Percentiles rank a stretch among this genome's conserved stretches.
Evolutionary conservation across 1,140 invertebrate genomes (phyloP).

Genomic region (Wiebesia pumilae): DNA sequence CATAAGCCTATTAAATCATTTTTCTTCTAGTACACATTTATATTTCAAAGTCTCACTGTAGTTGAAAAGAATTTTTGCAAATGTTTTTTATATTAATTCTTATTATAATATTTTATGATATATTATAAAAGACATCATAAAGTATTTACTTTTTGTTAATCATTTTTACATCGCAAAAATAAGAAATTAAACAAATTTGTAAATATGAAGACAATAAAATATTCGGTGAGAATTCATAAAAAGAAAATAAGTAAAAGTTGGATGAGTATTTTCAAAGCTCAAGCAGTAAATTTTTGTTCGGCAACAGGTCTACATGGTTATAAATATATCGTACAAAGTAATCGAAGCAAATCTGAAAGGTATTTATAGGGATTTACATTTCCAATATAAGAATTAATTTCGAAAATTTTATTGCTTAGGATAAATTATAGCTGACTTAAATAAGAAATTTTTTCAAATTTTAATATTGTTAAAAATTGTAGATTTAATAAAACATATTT

Average conservation of each 20-base stretch:
- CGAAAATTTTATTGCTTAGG: background rate
- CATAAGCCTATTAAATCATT: background rate
- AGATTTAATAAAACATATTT: no score
- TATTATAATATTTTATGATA: background rate
- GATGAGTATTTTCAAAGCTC: slow-evolving; percentile 50
- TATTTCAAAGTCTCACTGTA: background rate
- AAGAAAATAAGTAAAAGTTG: slow-evolving; percentile 28
- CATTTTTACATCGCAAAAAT: background rate
- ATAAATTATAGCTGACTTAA: background rate
- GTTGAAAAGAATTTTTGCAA: background rate
- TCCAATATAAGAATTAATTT: background rate
- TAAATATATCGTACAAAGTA: slow-evolving; percentile 62
- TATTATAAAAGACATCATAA: background rate
- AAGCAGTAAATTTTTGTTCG: slow-evolving; percentile 59
- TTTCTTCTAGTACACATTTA: background rate
- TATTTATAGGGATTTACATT: slow-evolving; percentile 25
- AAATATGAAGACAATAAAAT: background rate
- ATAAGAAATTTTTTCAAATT: no score
- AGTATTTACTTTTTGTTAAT: background rate
- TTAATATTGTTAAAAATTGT: no score
- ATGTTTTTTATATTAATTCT: no score
- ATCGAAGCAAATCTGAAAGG: slow-evolving; percentile 59
- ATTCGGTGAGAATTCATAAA: background rate
- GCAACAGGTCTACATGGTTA: slow-evolving; percentile 65
- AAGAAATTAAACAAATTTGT: background rate